Base-by-base conservation (phyloP, 2,113 vertebrate genomes). In the Nibea albiflora region DNA sequence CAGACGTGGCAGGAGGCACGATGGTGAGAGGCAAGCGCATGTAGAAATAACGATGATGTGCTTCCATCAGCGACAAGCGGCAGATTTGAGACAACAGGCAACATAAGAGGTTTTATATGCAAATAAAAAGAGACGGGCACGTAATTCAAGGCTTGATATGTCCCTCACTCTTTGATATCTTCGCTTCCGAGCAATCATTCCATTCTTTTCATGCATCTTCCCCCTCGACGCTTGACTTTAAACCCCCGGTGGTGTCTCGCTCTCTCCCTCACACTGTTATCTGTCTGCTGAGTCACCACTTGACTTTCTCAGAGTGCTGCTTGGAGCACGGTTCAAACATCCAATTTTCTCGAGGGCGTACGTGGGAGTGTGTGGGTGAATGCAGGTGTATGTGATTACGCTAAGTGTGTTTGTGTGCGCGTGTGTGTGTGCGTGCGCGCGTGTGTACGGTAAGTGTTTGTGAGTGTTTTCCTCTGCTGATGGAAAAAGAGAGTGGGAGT, bases 231-330 rank as follows among this genome's bases (percentile, higher is more conserved):
- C 54, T 68, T 46, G 31, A 54, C 60, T 61, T 39, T 61, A 28
- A 60, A 46, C 71, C 52, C 52, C 63, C 42, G 46, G 22, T 61
- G 64, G 69, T 47, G 28, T 53, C 39, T 66, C 64, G 60, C 57
- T 16, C 76, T 54, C 35, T 65, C 62, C 47, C 49, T 24, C 75
- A 52, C 61, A 2, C 72, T 52, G 14, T 24, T 60, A 28, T 73
- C 74, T 58, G 58, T 24, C 39, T 86, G 88, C 89, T 90, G 83
- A 88, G 78, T 90, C 90, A 84, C 66, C 31, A 67, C 61, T 77
- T 60, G 53, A 78, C 66, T 89, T 76, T 67, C 74, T 54, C 49
- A 35, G 67, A 76, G 74, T 86, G 80, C 79, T 39, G 5, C 77
- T 61, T 56, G 56, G 64, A 84, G 77, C 54, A 14, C 9, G 16